Base-by-base conservation (phyloP, 2,797 vertebrate genomes). In the Labroides dimidiatus region DNA sequence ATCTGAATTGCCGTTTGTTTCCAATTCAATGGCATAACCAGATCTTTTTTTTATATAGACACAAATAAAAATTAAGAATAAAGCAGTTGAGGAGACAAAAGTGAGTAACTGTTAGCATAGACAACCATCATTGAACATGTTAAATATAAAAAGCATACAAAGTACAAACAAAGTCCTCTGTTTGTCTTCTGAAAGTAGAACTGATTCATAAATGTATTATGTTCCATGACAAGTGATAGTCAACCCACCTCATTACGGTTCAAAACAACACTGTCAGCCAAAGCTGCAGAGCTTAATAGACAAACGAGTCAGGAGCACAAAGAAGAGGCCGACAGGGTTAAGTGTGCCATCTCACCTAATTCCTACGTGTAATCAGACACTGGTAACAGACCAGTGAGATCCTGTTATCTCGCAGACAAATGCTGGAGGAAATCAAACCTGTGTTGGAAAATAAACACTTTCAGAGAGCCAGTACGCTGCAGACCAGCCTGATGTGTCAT, bases 401-500 rank as follows among this genome's bases (percentile, higher is more conserved):
- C 77, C 82, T 82, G 80, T 90, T 94, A 90, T 92, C 86, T 78
- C 20, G 33, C 33, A 73, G 68, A 91, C 88, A 92, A 90, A 91
- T n/a, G 78, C 77, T 27, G n/a, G 3, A 66, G 80, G 90, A 90
- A 92, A 93, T 92, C 71, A 93, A 91, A 91, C 75, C 87, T 85
- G 81, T 60, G 73, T 79, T 56, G 74, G 83, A 85, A 86, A 87
- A 72, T 69, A 64, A 84, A 69, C 67, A 64, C 80, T 62, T 78
- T 85, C 50, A 66, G 48, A 58, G 37, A 30, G 54, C 49, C 57
- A 17, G 5, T 16, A 0, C 41, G 33, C 47, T 47, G 62, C 49
- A 44, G 69, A 79, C 47, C 55, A 60, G 78, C 66, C 65, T 84
- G 77, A 75, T 89, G 71, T 85, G 62, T 69, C 61, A 24, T 81